Percentiles rank a stretch among this genome's conserved stretches.
Evolutionary conservation across 2,113 vertebrate genomes (phyloP).

Genomic region (Osmerus mordax): DNA sequence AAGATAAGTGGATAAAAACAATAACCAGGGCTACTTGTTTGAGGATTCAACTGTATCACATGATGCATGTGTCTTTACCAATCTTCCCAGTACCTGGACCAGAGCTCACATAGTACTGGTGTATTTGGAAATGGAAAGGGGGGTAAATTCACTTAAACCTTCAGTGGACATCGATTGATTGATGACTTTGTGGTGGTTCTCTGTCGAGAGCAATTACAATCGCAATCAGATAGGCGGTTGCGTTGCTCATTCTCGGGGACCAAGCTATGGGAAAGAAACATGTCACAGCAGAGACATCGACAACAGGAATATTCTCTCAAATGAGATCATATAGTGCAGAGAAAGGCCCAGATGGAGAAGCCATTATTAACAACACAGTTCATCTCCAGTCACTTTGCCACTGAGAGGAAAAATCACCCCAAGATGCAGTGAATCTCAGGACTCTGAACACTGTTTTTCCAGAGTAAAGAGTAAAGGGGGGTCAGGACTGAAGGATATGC

Average conservation of each 20-base stretch:
- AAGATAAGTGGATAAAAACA: slow-evolving; percentile 5
- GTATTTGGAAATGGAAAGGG: slow-evolving; percentile 46
- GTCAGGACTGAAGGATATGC: neutral
- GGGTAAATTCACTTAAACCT: slow-evolving; percentile 61
- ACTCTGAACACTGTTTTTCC: neutral
- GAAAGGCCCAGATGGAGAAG: slow-evolving; percentile 31
- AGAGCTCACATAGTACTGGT: slow-evolving; percentile 41
- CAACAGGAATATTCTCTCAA: slow-evolving; percentile 48
- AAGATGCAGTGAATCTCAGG: slow-evolving; percentile 14
- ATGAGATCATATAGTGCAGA: slow-evolving; percentile 31
- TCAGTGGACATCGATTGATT: slow-evolving; percentile 53
- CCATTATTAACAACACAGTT: slow-evolving; percentile 38
- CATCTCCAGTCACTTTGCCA: slow-evolving; percentile 27
- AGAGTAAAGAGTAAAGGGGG: neutral
- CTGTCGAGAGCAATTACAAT: slow-evolving; percentile 56
- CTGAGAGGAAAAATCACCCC: slow-evolving; percentile 22
- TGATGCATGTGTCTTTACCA: slow-evolving; percentile 43
- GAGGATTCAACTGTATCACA: slow-evolving; percentile 24
- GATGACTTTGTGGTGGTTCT: slow-evolving; percentile 60
- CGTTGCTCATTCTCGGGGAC: slow-evolving; percentile 22
- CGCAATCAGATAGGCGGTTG: slow-evolving; percentile 53
- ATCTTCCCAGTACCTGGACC: slow-evolving; percentile 36
- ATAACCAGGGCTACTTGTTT: slow-evolving; percentile 9
- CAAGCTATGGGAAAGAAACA: slow-evolving; percentile 27
- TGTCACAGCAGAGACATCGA: slow-evolving; percentile 31